phyloP scores from a whole-genome alignment of 2,888 invertebrate genomes.

The Ptycholaimellus sp. region DNA sequence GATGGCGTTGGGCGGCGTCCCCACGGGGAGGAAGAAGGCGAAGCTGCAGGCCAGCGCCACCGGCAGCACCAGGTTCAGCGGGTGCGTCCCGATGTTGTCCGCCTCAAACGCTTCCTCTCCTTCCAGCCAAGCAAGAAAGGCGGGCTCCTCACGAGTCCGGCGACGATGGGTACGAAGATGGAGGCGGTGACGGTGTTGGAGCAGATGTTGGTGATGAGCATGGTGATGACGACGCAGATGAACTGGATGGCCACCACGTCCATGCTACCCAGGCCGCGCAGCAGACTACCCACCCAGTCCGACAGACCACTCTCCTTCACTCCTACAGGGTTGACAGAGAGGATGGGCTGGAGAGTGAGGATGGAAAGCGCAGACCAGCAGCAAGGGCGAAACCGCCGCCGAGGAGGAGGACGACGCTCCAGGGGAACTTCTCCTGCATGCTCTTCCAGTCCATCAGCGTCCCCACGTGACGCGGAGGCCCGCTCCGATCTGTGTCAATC shows the following conservation, averaged over 20 bases:
- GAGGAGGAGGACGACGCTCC: conserved; percentile 13
- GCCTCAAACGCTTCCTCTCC: conserved; percentile 9
- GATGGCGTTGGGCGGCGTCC: conserved; percentile 80
- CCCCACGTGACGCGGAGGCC: conserved; percentile 15
- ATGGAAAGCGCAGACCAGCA: conserved; percentile 6
- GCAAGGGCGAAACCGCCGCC: conserved; percentile 18
- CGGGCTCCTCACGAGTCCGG: conserved; percentile 35
- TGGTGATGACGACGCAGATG: conserved; percentile 49
- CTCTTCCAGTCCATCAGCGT: conserved; percentile 29
- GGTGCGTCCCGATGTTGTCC: conserved; percentile 32
- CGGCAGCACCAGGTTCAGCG: conserved; percentile 65
- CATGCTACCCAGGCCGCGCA: conserved; percentile 41
- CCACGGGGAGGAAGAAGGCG: conserved; percentile 63
- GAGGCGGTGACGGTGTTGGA: conserved; percentile 73
- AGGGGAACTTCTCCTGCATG: conserved; percentile 14
- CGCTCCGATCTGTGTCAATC: not conserved
- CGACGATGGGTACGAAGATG: conserved; percentile 55
- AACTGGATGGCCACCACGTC: conserved; percentile 43
- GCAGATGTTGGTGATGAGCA: conserved; percentile 61
- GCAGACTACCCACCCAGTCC: conserved; percentile 43
- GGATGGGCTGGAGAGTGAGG: not conserved
- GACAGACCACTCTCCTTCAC: conserved; percentile 45
- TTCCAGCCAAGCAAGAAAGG: not conserved
- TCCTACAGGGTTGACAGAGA: not conserved
- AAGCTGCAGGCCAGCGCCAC: conserved; percentile 67